A percentile compares a stretch with the other conserved stretches of the same genome.
phyloP scores from a whole-genome alignment of 2,797 vertebrate genomes.

The Gymnoscopelus braueri region DNA sequence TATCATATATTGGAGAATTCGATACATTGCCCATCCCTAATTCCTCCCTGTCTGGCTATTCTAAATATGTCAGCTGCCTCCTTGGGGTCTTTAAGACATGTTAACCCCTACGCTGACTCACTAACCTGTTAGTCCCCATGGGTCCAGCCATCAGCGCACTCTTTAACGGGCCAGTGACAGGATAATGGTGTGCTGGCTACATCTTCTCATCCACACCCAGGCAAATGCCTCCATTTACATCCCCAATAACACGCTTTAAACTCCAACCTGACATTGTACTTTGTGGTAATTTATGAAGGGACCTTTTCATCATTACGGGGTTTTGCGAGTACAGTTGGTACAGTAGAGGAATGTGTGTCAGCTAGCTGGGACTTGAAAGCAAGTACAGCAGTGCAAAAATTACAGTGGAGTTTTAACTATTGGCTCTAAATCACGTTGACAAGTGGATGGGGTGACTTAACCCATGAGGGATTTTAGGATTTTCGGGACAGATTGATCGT shows the following conservation, averaged over 20 bases:
- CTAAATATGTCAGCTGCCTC: constrained; percentile 61
- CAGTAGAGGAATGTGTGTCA: constrained; percentile 56
- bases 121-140: constrained; percentile 24
- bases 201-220: constrained; percentile 35
- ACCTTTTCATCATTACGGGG: constrained; percentile 34
- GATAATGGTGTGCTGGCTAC: constrained; percentile 47
- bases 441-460: constrained; percentile 43
- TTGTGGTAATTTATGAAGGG: constrained; percentile 60
- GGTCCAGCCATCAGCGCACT: constrained; percentile 27
- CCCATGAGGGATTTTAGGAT: constrained; percentile 28
- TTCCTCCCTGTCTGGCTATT: constrained; percentile 48
- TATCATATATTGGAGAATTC: too few relatives aligned
- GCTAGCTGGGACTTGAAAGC: constrained; percentile 54
- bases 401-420: constrained; percentile 53
- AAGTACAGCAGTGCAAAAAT: constrained; percentile 27
- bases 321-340: constrained; percentile 15
- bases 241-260: constrained; percentile 46
- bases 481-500: constrained; percentile 28
- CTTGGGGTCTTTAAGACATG: constrained; percentile 36
- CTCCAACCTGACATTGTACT: constrained; percentile 45
- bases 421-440: constrained; percentile 57
- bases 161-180: constrained; percentile 60
- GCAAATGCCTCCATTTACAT: constrained; percentile 56
- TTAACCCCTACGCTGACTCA: constrained; percentile 50
- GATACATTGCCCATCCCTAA: neutral